These are phyloP conservation scores for Murina feae DNA, from an alignment of 2,113 vertebrate species.

Conservation along the genomic window DNA sequence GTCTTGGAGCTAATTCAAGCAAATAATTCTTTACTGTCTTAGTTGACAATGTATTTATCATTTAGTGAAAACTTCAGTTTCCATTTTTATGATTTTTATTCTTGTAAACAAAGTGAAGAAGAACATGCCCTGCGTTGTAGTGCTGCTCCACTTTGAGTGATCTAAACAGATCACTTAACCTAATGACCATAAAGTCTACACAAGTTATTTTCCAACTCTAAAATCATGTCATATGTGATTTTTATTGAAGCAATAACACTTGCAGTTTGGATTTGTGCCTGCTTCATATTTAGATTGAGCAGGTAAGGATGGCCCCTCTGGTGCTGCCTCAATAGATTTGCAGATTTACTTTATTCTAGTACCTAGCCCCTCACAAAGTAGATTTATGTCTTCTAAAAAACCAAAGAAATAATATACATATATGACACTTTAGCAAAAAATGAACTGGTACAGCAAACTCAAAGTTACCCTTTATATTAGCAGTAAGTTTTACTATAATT, in stretches of 20 bases:
- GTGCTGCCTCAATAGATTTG: background rate
- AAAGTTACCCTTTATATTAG: background rate
- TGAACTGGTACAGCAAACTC: background rate
- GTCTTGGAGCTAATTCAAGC: background rate
- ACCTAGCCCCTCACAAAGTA: background rate
- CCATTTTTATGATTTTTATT: background rate
- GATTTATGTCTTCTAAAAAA: background rate
- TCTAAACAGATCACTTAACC: background rate
- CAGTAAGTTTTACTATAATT: background rate
- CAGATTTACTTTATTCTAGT: background rate
- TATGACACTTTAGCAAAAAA: background rate
- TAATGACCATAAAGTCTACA: background rate
- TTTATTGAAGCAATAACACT: background rate
- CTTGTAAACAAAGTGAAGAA: background rate
- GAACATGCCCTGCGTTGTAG: background rate
- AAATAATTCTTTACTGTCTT: background rate
- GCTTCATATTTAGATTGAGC: background rate
- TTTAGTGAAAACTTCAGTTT: background rate
- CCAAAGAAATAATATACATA: background rate
- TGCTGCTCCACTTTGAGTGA: background rate
- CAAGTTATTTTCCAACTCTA: background rate
- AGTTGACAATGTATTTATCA: background rate
- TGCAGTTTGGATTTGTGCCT: background rate
- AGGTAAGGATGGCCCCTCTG: background rate
- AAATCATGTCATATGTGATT: background rate